A percentile compares a stretch with the other conserved stretches of the same genome.
Evolutionary conservation across 1,140 invertebrate species (phyloP).

Genomic region (Dolichoris vasculosae): DNA sequence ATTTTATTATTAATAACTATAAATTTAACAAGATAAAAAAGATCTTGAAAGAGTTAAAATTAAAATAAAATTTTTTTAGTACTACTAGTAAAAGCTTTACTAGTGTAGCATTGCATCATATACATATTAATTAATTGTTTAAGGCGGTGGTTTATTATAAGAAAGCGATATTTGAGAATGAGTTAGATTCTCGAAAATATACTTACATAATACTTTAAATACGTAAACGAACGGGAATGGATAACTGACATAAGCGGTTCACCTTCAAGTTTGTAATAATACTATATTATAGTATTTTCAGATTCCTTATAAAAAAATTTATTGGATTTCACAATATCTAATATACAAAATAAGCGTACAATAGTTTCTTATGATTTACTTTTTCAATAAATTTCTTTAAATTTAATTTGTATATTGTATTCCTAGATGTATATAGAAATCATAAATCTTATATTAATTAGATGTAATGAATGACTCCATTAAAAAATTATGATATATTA

Average conservation of each 20-base stretch:
- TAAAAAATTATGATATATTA: too few species aligned
- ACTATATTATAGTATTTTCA: background rate
- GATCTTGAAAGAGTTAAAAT: too few species aligned
- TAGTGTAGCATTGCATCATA: background rate
- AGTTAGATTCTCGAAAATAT: conserved; percentile 1
- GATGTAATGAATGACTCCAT: too few species aligned
- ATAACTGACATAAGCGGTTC: background rate
- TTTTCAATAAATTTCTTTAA: too few species aligned
- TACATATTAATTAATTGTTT: background rate
- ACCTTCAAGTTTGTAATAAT: background rate
- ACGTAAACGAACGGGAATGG: background rate
- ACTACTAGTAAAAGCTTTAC: too few species aligned
- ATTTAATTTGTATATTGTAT: too few species aligned
- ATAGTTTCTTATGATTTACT: too few species aligned
- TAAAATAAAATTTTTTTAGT: too few species aligned
- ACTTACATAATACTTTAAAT: background rate
- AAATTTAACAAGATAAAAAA: too few species aligned
- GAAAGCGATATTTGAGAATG: background rate
- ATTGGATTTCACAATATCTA: background rate
- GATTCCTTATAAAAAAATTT: background rate
- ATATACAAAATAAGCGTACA: background rate
- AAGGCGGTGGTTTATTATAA: background rate
- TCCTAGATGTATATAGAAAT: too few species aligned
- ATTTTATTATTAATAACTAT: too few species aligned
- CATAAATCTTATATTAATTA: too few species aligned